phyloP scores from a whole-genome alignment of 2,888 invertebrate genomes.

The Petrolisthes cinctipes region DNA sequence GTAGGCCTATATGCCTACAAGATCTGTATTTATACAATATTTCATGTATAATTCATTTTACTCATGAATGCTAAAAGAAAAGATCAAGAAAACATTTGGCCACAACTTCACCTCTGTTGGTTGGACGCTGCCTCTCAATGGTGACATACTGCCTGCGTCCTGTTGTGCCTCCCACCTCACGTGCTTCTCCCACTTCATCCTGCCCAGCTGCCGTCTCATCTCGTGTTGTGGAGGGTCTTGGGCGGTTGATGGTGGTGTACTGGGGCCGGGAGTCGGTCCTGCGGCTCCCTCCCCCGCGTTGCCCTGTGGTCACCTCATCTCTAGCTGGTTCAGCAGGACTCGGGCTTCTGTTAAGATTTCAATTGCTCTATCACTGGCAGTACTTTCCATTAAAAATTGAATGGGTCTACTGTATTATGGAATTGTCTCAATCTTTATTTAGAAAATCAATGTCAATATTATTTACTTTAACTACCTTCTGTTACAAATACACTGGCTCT shows the following conservation, averaged over 20 bases:
- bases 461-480: no score
- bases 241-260: constrained; percentile 81
- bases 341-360: not conserved
- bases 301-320: not conserved
- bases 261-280: constrained; percentile 69
- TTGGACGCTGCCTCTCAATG: constrained; percentile 59
- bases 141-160: constrained; percentile 56
- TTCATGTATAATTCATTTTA: no score
- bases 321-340: constrained; percentile 11
- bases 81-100: no score
- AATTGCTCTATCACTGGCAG: no score
- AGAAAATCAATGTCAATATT: no score
- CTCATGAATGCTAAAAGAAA: no score
- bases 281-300: not conserved
- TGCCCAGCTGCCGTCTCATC: constrained; percentile 5
- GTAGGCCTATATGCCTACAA: no score
- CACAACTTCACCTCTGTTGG: not conserved
- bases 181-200: constrained; percentile 1
- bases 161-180: constrained; percentile 1
- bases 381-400: no score
- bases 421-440: no score
- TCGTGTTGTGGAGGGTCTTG: constrained; percentile 67
- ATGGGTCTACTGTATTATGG: no score
- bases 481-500: no score
- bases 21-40: no score